These are phyloP conservation scores for Lepidocyrtinus sp. DNA, from an alignment of 2,888 invertebrate species.

Conservation along the genomic window DNA sequence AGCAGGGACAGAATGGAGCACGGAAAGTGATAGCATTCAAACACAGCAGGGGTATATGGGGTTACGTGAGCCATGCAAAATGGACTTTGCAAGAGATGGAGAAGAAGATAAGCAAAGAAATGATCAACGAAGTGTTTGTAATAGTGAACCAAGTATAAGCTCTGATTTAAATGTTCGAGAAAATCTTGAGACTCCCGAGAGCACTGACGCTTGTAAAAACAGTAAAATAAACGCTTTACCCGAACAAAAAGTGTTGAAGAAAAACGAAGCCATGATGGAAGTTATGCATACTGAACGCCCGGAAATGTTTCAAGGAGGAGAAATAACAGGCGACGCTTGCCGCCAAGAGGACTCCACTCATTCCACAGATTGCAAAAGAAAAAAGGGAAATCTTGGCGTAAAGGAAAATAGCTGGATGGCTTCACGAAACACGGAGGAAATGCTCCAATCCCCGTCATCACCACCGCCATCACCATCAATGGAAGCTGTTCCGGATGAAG, in stretches of 20 bases:
- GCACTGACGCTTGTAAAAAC: not conserved
- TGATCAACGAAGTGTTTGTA: not conserved
- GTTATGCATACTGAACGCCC: constrained; percentile 28
- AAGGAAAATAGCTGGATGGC: constrained; percentile 45
- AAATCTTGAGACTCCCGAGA: not conserved
- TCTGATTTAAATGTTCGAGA: not conserved
- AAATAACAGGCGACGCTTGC: constrained; percentile 26
- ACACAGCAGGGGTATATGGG: constrained; percentile 21
- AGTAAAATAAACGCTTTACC: not conserved
- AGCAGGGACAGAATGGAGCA: constrained; percentile 22
- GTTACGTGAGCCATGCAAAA: constrained; percentile 20
- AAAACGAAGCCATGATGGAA: constrained; percentile 37
- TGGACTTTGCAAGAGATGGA: constrained; percentile 11
- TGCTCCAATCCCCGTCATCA: constrained; percentile 30
- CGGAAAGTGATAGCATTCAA: constrained; percentile 47
- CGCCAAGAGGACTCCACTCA: constrained; percentile 41
- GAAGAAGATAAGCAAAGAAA: constrained; percentile 21
- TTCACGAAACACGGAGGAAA: constrained; percentile 28
- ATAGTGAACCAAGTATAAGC: not conserved
- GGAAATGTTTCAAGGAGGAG: constrained; percentile 24
- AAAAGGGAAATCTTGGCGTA: constrained; percentile 50
- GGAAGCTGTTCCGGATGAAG: constrained; percentile 15
- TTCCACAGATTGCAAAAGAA: constrained; percentile 43
- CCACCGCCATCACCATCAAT: constrained; percentile 2
- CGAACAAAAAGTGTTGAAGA: not conserved